phyloP scores from a whole-genome alignment of 2,888 invertebrate species.

The Rotaria socialis region DNA sequence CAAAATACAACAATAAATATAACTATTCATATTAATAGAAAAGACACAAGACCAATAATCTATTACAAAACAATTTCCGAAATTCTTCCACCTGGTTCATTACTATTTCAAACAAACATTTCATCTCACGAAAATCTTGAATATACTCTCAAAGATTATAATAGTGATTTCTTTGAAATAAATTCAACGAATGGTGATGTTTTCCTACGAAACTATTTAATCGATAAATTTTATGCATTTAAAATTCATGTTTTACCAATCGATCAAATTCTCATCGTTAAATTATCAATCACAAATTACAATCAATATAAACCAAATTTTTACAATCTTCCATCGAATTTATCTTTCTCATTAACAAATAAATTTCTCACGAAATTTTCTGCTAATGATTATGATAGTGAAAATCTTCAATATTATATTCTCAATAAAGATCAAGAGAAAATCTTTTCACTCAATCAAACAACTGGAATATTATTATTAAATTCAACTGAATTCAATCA shows the following conservation, averaged over 20 bases:
- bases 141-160: background rate
- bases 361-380: background rate
- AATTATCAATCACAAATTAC: background rate
- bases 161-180: background rate
- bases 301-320: background rate
- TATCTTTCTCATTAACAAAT: background rate
- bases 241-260: background rate
- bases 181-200: background rate
- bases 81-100: background rate
- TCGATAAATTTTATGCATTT: background rate
- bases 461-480: background rate
- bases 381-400: background rate
- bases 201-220: background rate
- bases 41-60: background rate
- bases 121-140: background rate
- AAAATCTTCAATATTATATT: background rate
- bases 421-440: background rate
- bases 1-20: background rate
- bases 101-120: background rate
- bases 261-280: background rate
- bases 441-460: background rate
- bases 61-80: background rate
- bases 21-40: background rate
- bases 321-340: background rate
- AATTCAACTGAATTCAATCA: background rate